phyloP scores from a whole-genome alignment of 2,797 vertebrate species.

The Phaenicophaeus curvirostris region DNA sequence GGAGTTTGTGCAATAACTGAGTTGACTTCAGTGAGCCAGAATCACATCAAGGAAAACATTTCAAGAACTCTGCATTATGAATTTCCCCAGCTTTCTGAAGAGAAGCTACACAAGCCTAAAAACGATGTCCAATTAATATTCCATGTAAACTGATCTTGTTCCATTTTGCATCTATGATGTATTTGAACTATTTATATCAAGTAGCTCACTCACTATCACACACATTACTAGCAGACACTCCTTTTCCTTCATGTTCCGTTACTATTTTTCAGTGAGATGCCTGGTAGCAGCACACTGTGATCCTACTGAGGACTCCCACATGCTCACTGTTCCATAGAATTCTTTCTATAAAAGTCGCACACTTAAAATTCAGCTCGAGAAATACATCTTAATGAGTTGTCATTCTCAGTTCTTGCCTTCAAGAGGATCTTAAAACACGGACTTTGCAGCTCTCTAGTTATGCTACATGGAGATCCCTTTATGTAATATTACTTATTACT shows the following conservation, averaged over 20 bases:
- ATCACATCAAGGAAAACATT: neutral
- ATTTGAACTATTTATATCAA: neutral
- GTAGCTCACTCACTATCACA: neutral
- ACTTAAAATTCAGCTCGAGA: constrained; percentile 17
- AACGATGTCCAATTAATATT: neutral
- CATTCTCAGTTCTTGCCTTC: constrained; percentile 7
- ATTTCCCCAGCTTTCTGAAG: neutral
- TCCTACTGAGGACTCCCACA: constrained; percentile 21
- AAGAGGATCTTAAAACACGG: neutral
- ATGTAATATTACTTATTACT: neutral
- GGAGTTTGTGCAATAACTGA: neutral
- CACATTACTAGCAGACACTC: neutral
- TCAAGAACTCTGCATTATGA: neutral
- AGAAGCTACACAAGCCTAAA: neutral
- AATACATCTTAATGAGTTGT: constrained; percentile 9
- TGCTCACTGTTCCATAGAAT: neutral
- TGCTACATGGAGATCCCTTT: neutral
- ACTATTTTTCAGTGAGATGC: neutral
- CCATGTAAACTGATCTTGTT: neutral
- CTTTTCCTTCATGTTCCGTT: neutral
- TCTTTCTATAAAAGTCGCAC: neutral
- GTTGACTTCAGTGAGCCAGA: neutral
- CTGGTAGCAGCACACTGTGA: neutral
- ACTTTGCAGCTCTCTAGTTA: neutral
- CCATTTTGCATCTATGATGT: neutral